A percentile compares a stretch with the other conserved stretches of the same genome.
Conservation (phyloP, 2,888 invertebrate species). For the Tetragonula carbonaria region DNA sequence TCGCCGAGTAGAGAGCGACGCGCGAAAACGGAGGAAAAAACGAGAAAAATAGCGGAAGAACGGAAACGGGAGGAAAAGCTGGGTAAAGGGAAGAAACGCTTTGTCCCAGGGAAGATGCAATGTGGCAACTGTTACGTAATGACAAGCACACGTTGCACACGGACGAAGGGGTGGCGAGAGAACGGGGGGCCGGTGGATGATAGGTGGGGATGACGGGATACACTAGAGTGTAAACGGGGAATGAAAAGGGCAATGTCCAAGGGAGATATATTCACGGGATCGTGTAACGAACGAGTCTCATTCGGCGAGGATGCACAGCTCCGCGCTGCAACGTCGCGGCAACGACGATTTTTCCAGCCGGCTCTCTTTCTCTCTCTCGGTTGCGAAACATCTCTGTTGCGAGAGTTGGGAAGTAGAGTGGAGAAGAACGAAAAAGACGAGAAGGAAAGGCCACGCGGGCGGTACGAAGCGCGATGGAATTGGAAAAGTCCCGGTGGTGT, state of each 20-base stretch:
- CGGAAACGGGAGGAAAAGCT: neutral
- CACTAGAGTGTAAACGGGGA: slow-evolving; percentile 22
- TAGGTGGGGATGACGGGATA: neutral
- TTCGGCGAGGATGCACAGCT: neutral
- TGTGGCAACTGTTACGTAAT: slow-evolving; percentile 65
- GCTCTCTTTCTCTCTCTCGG: too few species aligned
- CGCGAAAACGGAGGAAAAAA: neutral
- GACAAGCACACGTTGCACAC: slow-evolving; percentile 55
- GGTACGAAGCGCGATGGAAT: neutral
- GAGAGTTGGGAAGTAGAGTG: neutral
- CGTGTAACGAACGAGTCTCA: neutral
- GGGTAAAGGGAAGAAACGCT: slow-evolving; percentile 15
- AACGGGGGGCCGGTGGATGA: neutral
- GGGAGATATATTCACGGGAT: slow-evolving; percentile 6
- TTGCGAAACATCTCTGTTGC: neutral
- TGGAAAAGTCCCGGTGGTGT: neutral
- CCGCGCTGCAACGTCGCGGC: neutral
- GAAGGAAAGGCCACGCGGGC: neutral
- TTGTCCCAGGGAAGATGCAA: slow-evolving; percentile 44
- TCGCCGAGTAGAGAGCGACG: neutral
- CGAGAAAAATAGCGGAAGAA: slow-evolving; percentile 7
- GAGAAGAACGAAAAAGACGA: neutral
- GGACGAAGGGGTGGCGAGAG: slow-evolving; percentile 35
- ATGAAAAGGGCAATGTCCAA: slow-evolving; percentile 64
- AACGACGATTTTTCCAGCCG: neutral